Percentiles rank a stretch among this genome's conserved stretches.
Evolutionary conservation across 1,140 invertebrate species (phyloP).

Genomic region (Heliothis subflexa): DNA sequence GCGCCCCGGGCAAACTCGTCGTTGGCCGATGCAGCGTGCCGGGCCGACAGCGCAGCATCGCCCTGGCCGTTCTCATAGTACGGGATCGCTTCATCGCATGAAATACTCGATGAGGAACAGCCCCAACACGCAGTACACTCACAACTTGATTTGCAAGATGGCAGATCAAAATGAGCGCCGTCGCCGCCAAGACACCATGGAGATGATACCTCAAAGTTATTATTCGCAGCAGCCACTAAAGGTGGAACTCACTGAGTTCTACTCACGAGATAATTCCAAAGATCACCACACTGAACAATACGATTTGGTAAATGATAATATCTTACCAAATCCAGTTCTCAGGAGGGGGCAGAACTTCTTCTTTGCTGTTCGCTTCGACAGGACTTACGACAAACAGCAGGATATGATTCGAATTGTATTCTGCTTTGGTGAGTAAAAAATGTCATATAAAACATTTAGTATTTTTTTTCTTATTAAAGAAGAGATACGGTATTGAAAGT

Average conservation of each 20-base stretch:
- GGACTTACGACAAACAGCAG: conserved; percentile 83
- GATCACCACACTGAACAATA: conserved; percentile 89
- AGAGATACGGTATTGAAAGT: too few species aligned
- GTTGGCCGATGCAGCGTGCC: conserved; percentile 81
- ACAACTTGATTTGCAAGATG: conserved; percentile 84
- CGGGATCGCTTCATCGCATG: conserved; percentile 77
- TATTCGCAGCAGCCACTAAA: conserved; percentile 86
- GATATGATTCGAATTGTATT: conserved; percentile 84
- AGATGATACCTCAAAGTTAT: conserved; percentile 82
- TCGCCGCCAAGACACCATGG: conserved; percentile 83
- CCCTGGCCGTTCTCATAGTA: conserved; percentile 81
- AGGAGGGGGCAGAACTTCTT: conserved; percentile 89
- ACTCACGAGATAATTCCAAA: conserved; percentile 88
- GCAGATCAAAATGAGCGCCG: conserved; percentile 85
- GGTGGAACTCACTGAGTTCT: conserved; percentile 88
- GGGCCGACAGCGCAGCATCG: conserved; percentile 82
- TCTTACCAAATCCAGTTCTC: conserved; percentile 86
- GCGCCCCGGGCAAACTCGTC: conserved; percentile 82
- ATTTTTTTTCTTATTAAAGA: too few species aligned
- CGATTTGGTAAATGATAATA: conserved; percentile 87
- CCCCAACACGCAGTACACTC: conserved; percentile 82
- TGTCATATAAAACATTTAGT: not conserved
- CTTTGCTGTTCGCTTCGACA: conserved; percentile 87
- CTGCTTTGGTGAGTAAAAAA: conserved; percentile 76
- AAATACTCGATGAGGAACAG: conserved; percentile 83